Base-by-base conservation (phyloP, 2,113 vertebrate species). In the Gobiocypris rarus region DNA sequence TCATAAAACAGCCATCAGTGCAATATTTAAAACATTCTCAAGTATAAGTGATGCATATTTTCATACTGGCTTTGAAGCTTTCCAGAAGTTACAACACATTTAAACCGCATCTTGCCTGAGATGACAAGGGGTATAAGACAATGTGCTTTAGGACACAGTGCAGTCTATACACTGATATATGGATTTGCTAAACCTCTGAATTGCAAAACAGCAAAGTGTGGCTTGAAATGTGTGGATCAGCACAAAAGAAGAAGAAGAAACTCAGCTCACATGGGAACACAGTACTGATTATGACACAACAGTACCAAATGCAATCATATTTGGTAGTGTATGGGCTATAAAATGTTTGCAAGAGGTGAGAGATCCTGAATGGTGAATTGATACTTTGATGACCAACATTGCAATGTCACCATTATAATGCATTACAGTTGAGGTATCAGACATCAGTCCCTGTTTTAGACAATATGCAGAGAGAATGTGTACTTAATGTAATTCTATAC, bases 1-100 rank as follows among this genome's bases (percentile, higher is more conserved):
- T 88, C 58, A 85, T 75, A 89, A 78, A 93, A 92, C 89, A 92
- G 90, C 87, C 89, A 92, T 93, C 94, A 95, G 95, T 95, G 95
- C 94, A 95, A 94, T 93, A 92, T 91, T 91, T 31, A 67, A 89
- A 83, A 88, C 91, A 89, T 85, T 86, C 91, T 93, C 82, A 89
- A 89, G 90, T 93, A 92, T 90, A 89, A 92, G 81, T 65, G 76
- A 88, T 41, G 84, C 89, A 7, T 84, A 88, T 90, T 88, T 83
- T 84, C 22, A 83, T 38, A 83, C 84, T 85, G 86, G 84, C 84
- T 85, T 84, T 77, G 63, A 88, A 88, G 77, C 77, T 45, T 84
- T 77, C 65, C 26, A 59, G 54, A 81, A 50, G 78, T 76, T 73
- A 81, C 52, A 54, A 82, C 24, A 41, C 31, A 78, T 28, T 75